These are phyloP conservation scores for Bombus pyrosoma DNA, from an alignment of 1,140 invertebrate species.

Conservation along the genomic window DNA sequence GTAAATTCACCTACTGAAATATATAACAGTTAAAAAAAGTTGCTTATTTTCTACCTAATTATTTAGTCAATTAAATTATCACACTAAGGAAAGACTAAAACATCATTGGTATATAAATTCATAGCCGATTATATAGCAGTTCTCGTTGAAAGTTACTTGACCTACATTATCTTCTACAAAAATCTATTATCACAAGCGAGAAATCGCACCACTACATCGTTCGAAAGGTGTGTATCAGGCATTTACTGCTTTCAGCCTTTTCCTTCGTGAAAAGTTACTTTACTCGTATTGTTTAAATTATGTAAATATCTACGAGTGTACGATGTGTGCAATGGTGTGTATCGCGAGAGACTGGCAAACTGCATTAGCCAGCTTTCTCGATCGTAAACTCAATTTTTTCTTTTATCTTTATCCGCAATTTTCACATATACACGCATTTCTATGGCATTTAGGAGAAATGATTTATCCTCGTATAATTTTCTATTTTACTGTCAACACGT, in stretches of 20 bases:
- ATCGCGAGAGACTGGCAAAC: constrained; percentile 19
- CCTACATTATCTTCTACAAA: background rate
- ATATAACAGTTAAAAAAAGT: too few relatives aligned
- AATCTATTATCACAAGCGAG: background rate
- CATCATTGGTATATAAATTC: background rate
- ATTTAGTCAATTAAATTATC: too few relatives aligned
- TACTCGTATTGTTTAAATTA: background rate
- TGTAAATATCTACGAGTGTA: background rate
- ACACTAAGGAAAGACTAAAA: too few relatives aligned
- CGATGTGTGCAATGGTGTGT: background rate
- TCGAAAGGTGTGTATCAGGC: constrained; percentile 2
- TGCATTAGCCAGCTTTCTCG: constrained; percentile 31
- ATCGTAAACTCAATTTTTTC: background rate
- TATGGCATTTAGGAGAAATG: background rate
- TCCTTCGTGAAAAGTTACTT: constrained; percentile 13
- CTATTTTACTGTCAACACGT: background rate
- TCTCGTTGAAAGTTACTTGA: background rate
- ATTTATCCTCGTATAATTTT: background rate
- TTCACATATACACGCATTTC: background rate
- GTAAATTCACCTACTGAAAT: too few relatives aligned
- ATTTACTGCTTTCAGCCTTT: constrained; percentile 17
- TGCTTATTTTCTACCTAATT: too few relatives aligned
- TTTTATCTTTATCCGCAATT: background rate
- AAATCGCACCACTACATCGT: background rate
- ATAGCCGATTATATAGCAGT: background rate